phyloP scores from a whole-genome alignment of 2,113 vertebrate genomes.

The Oxyruncus cristatus region DNA sequence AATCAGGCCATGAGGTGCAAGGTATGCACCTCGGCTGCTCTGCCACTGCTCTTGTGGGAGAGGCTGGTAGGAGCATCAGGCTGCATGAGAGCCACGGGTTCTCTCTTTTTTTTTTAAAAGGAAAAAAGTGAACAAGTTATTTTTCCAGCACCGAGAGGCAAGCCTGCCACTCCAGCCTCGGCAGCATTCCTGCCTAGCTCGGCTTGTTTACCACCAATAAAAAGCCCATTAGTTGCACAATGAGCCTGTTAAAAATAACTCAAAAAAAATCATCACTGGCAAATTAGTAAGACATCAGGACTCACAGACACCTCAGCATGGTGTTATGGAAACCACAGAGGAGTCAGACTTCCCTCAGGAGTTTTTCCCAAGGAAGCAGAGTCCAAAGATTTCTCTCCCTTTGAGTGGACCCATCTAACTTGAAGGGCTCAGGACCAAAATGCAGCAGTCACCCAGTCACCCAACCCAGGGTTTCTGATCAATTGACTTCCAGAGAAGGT shows the following conservation, averaged over 20 bases:
- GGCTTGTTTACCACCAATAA: conserved; percentile 48
- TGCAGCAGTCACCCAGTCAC: background rate
- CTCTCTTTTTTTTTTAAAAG: background rate
- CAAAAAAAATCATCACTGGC: conserved; percentile 37
- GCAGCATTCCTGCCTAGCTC: conserved; percentile 19
- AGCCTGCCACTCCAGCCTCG: background rate
- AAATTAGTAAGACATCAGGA: conserved; percentile 55
- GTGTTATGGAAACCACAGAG: conserved; percentile 39
- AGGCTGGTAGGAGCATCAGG: background rate
- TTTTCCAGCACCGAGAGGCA: background rate
- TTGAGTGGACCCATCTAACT: background rate
- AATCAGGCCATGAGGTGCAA: background rate
- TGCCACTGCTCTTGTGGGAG: rapidly evolving
- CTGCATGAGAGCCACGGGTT: background rate
- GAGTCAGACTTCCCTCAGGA: conserved; percentile 25
- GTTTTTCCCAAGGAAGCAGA: background rate
- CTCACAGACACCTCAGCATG: background rate
- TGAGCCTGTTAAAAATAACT: conserved; percentile 42
- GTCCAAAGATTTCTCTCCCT: background rate
- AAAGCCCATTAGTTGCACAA: conserved; percentile 58
- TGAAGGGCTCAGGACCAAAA: background rate
- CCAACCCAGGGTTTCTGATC: background rate
- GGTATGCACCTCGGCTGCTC: background rate
- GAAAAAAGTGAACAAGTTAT: background rate
- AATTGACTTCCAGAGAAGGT: background rate